Conservation (phyloP, 2,888 invertebrate species). For the Drosophila tanythrix region DNA sequence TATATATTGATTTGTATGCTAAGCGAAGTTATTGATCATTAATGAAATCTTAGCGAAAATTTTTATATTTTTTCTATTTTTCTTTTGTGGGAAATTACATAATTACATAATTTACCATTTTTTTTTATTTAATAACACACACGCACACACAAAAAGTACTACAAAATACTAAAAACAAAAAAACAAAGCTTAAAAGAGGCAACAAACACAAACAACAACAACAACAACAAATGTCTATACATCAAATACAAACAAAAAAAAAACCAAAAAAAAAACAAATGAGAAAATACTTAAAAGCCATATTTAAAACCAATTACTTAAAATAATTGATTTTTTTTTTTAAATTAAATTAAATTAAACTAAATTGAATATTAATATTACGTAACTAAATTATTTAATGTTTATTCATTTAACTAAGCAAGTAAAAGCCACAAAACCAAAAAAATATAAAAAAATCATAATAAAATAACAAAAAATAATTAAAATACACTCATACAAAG, state of each 20-base stretch:
- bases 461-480: constrained; percentile 20
- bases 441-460: constrained; percentile 13
- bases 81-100: constrained; percentile 34
- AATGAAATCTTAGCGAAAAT: constrained; percentile 74
- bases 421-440: constrained; percentile 25
- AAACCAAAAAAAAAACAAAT: constrained; percentile 21
- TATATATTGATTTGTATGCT: constrained; percentile 57
- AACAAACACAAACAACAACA: constrained; percentile 51
- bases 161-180: constrained; percentile 18
- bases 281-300: constrained; percentile 30
- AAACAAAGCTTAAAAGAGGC: constrained; percentile 75
- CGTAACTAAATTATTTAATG: constrained; percentile 74
- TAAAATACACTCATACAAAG: constrained; percentile 36
- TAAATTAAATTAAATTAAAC: constrained; percentile 61
- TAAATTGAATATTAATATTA: constrained; percentile 70
- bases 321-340: constrained; percentile 53
- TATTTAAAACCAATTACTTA: constrained; percentile 16
- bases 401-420: constrained; percentile 65
- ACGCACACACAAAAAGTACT: constrained; percentile 44
- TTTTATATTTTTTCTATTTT: constrained; percentile 54
- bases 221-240: constrained; percentile 64
- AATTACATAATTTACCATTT: constrained; percentile 54
- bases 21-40: constrained; percentile 59
- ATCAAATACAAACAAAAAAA: constrained; percentile 28
- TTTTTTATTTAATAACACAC: constrained; percentile 32